phyloP scores from a whole-genome alignment of 2,797 vertebrate species.

The Thamnophis elegans region DNA sequence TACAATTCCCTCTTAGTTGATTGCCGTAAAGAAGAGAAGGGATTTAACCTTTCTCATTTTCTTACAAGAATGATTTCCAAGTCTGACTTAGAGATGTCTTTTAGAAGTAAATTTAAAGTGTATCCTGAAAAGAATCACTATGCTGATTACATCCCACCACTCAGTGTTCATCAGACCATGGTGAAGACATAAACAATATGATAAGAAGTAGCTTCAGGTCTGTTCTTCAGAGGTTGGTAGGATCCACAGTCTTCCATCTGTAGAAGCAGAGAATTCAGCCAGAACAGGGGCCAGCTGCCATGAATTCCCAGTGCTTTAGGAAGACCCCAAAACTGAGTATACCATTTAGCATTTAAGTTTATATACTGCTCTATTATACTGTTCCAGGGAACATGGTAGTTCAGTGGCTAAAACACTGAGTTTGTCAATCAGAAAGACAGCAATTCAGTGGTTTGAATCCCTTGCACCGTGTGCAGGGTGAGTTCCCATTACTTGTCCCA shows the following conservation, averaged over 20 bases:
- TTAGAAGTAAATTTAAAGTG: background rate
- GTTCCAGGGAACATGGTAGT: too few relatives aligned
- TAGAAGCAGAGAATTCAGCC: background rate
- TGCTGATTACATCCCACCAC: background rate
- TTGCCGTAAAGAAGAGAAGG: accelerated
- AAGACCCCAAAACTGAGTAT: background rate
- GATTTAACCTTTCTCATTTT: constrained; percentile 3
- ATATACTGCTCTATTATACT: too few relatives aligned
- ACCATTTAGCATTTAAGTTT: background rate
- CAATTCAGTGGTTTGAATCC: too few relatives aligned
- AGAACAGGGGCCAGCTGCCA: background rate
- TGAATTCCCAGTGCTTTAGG: background rate
- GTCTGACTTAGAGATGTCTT: background rate
- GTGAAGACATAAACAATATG: background rate
- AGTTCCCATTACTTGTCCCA: too few relatives aligned
- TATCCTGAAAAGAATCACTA: background rate
- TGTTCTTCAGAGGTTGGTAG: background rate
- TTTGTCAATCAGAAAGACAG: too few relatives aligned
- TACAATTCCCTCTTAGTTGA: constrained; percentile 9
- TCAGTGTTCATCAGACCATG: background rate
- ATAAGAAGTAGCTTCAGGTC: background rate
- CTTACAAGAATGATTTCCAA: background rate
- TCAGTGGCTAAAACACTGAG: too few relatives aligned
- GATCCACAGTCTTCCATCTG: background rate
- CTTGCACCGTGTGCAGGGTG: too few relatives aligned